Percentiles rank a stretch among this genome's conserved stretches.
phyloP scores from a whole-genome alignment of 1,140 invertebrate species.

The Trachymyrmex septentrionalis region DNA sequence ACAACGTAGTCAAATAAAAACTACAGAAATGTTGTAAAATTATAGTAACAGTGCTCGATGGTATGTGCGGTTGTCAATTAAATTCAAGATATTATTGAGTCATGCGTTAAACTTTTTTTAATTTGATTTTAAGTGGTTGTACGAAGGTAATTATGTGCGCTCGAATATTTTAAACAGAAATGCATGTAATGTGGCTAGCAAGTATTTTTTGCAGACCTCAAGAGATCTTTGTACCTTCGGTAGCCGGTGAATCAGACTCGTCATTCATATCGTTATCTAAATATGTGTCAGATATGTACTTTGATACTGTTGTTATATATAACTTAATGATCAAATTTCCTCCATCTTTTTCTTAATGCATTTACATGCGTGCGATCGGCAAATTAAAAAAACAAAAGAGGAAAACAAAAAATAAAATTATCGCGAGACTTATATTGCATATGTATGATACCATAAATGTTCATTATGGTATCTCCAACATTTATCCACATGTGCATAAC shows the following conservation, averaged over 20 bases:
- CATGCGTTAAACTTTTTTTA: not conserved
- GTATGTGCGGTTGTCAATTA: not conserved
- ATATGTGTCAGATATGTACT: not conserved
- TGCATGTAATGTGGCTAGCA: not conserved
- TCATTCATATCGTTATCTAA: conserved; percentile 28
- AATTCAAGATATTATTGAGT: not conserved
- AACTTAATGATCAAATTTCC: not conserved
- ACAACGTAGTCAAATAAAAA: not conserved
- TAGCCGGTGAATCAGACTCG: not conserved
- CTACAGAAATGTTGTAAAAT: not conserved
- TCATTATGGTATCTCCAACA: not conserved
- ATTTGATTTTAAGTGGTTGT: not conserved
- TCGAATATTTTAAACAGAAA: not conserved
- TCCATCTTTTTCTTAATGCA: not conserved
- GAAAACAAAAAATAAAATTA: conserved; percentile 7
- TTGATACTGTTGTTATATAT: conserved; percentile 2
- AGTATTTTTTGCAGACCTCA: not conserved
- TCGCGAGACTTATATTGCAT: not conserved
- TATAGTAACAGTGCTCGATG: not conserved
- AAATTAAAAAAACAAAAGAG: conserved; percentile 34
- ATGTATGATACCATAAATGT: not conserved
- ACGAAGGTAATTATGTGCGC: not conserved
- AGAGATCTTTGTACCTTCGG: conserved; percentile 52
- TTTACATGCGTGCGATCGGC: conserved; percentile 12
- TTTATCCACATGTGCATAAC: conserved; percentile 6